Percentiles rank a stretch among this genome's conserved stretches.
Conservation (phyloP, 2,797 vertebrate genomes). For the Chelon auratus region DNA sequence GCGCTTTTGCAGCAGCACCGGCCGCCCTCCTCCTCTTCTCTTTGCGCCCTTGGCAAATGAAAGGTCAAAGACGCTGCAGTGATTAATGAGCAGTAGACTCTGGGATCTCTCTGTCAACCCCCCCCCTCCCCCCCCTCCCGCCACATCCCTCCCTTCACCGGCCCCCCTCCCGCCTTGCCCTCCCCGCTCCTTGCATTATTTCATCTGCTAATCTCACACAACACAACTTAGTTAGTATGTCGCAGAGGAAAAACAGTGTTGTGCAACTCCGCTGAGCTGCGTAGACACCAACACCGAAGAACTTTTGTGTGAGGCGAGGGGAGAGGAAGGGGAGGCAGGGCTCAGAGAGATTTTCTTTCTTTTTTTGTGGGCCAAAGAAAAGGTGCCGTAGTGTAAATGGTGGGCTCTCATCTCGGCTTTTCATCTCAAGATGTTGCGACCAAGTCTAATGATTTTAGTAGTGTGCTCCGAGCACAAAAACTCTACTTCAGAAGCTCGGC, state of each 20-base stretch:
- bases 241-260: constrained; percentile 57
- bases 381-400: constrained; percentile 70
- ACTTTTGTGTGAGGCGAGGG: constrained; percentile 39
- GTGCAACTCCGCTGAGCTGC: constrained; percentile 29
- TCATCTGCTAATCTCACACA: constrained; percentile 85
- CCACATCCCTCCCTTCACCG: constrained; percentile 43
- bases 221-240: constrained; percentile 79
- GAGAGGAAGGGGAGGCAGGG: constrained; percentile 3
- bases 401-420: constrained; percentile 64
- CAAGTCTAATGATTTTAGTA: constrained; percentile 75
- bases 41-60: constrained; percentile 90
- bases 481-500: constrained; percentile 67
- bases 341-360: constrained; percentile 28
- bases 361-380: constrained; percentile 42
- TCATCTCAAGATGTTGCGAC: constrained; percentile 74
- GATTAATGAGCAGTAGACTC: constrained; percentile 90
- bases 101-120: constrained; percentile 86
- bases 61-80: constrained; percentile 90
- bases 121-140: constrained; percentile 67
- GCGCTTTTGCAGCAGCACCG: constrained; percentile 42
- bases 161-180: constrained; percentile 43
- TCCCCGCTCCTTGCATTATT: constrained; percentile 82
- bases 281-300: constrained; percentile 38
- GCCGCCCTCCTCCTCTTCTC: constrained; percentile 76
- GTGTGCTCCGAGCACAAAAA: constrained; percentile 68